Evolutionary conservation across 1,140 invertebrate species (phyloP), one percentile per base, ranked within the genome.

Genomic region (Macrosteles quadrilineatus): DNA sequence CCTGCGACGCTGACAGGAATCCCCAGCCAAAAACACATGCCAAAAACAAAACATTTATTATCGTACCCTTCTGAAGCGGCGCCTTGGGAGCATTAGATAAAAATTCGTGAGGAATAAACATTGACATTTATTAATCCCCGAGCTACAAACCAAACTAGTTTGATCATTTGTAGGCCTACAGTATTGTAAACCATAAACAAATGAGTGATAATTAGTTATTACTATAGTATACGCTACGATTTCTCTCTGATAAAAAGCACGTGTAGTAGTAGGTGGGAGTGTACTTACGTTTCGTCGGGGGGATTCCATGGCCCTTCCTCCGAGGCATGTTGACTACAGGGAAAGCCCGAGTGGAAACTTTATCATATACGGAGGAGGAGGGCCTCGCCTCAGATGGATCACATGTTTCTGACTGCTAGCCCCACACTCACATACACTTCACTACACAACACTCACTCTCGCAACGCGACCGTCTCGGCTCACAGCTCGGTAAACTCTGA

Each of bases 271-370:
- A 40, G 36, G 36, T 9, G 36, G 36, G 17, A 40, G 47, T 50
- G n/a, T 17, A 70, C 68, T 70, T 32, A 70, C 68, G 32, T 65
- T 70, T 70, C 25, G 68, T 70, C 40, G 68, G 68, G 43, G 57
- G 68, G 27, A 70, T 70, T 63, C 68, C 59, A 50, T 70, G 68
- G 25, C 68, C 68, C 45, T 70, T 70, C 59, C 59, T 70, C 40
- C 68, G 57, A 19, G 68, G 68, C 68, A 70, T 70, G 36, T 43
- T 59, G 68, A 55, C 59, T 63, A 31, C 31, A 31, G 47, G 47
- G 47, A n/a, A 50, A 19, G 47, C 47, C 47, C 47, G 4, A 6
- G 21, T 4, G 47, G 14, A 50, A 50, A 50, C 47, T 50, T 4
- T 50, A 50, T 19, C 47, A 50, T 50, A 50, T 17, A 50, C 47